Evolutionary conservation across 2,797 vertebrate genomes (phyloP).

Genomic region (Protonibea diacanthus): DNA sequence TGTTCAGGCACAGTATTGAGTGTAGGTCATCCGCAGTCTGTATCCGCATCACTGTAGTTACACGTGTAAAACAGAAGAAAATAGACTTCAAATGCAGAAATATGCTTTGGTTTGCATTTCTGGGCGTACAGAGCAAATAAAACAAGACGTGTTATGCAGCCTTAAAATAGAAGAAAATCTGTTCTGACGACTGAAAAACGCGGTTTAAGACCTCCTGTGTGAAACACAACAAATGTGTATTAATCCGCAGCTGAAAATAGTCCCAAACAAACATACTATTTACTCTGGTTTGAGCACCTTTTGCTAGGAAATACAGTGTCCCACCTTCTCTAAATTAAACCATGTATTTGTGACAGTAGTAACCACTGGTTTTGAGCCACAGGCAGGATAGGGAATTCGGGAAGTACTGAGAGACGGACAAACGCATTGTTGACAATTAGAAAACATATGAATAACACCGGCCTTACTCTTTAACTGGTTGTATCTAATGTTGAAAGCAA

Average conservation of each 20-base stretch:
- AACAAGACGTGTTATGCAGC: background rate
- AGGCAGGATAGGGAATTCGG: background rate
- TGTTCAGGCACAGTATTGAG: too few species aligned
- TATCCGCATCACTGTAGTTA: background rate
- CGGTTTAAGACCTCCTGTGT: background rate
- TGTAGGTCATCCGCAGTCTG: too few species aligned
- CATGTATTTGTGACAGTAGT: background rate
- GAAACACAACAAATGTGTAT: background rate
- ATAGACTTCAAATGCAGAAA: background rate
- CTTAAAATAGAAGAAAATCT: background rate
- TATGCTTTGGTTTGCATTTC: background rate
- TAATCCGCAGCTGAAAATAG: background rate
- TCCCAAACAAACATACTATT: background rate
- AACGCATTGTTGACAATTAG: background rate
- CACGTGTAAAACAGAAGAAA: background rate
- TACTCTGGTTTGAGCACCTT: conserved; percentile 1
- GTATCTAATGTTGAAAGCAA: background rate
- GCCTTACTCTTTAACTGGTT: background rate
- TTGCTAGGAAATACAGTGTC: background rate
- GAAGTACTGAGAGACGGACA: background rate
- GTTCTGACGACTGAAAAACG: background rate
- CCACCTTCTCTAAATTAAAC: background rate
- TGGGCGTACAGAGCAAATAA: background rate
- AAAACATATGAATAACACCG: background rate
- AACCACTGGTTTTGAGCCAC: background rate